These are phyloP conservation scores for Merluccius polli DNA, from an alignment of 2,797 vertebrate species.

Conservation along the genomic window DNA sequence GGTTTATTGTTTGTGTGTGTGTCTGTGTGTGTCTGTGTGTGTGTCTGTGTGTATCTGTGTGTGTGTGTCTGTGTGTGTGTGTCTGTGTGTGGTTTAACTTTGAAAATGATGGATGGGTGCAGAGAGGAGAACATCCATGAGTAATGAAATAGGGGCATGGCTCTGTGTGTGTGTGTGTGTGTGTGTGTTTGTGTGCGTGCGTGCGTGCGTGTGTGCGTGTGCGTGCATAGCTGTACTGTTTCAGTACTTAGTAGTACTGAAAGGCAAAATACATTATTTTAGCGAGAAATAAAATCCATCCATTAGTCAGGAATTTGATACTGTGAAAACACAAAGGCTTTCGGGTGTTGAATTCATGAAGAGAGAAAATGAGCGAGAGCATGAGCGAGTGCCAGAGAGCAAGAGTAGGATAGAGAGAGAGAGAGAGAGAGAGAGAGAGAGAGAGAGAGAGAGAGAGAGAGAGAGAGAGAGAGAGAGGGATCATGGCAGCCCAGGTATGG, in stretches of 20 bases:
- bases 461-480: no score
- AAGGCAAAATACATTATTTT: neutral
- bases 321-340: neutral
- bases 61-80: neutral
- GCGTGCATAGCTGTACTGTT: neutral
- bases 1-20: neutral
- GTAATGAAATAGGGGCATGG: conserved; percentile 58
- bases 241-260: neutral
- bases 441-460: no score
- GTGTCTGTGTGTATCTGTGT: conserved; percentile 2
- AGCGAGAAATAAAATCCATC: neutral
- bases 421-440: no score
- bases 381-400: neutral
- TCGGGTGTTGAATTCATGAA: neutral
- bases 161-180: conserved; percentile 13
- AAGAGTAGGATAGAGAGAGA: no score
- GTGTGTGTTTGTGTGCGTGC: neutral
- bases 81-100: conserved; percentile 13
- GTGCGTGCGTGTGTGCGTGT: neutral
- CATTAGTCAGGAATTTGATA: neutral
- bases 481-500: no score
- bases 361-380: neutral
- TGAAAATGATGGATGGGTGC: conserved; percentile 47
- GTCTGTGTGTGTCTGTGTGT: conserved; percentile 3
- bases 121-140: conserved; percentile 58